A percentile compares a stretch with the other conserved stretches of the same genome.
Evolutionary conservation across 2,113 vertebrate species (phyloP).

Genomic region (Sinocyclocheilus grahami): DNA sequence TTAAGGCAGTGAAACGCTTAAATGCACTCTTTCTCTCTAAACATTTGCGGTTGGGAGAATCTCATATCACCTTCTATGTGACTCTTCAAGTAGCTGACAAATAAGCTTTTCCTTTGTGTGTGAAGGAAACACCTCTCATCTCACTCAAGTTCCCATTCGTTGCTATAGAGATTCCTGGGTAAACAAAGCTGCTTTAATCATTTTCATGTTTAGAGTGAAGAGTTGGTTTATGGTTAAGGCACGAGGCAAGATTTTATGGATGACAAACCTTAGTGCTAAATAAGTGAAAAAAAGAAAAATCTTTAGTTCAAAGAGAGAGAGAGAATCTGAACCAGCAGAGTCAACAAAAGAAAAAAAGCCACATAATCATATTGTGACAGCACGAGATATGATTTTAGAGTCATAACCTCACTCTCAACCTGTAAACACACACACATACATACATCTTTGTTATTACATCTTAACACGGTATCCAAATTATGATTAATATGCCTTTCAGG

Average conservation of each 20-base stretch:
- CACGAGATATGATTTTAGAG: constrained; percentile 20
- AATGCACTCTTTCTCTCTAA: background rate
- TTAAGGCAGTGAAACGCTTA: background rate
- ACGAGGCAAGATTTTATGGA: constrained; percentile 9
- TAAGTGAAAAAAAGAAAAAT: constrained; percentile 43
- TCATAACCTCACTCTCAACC: constrained; percentile 21
- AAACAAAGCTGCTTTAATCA: constrained; percentile 28
- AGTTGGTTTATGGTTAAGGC: background rate
- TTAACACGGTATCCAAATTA: constrained; percentile 56
- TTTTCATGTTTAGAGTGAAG: constrained; percentile 6
- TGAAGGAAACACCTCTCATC: constrained; percentile 20
- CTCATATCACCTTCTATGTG: background rate
- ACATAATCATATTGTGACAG: constrained; percentile 30
- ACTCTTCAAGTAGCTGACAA: background rate
- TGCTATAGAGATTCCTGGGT: background rate
- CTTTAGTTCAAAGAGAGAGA: background rate
- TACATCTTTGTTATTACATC: constrained; percentile 43
- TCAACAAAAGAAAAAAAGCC: background rate
- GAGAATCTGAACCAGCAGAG: background rate
- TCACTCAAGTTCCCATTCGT: background rate
- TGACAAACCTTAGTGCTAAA: constrained; percentile 39
- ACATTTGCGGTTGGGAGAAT: background rate
- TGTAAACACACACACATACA: constrained; percentile 8
- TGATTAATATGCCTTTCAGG: constrained; percentile 62
- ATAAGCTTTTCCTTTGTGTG: background rate